These are phyloP conservation scores for Osmoderma eremita DNA, from an alignment of 2,888 invertebrate species.

Conservation along the genomic window DNA sequence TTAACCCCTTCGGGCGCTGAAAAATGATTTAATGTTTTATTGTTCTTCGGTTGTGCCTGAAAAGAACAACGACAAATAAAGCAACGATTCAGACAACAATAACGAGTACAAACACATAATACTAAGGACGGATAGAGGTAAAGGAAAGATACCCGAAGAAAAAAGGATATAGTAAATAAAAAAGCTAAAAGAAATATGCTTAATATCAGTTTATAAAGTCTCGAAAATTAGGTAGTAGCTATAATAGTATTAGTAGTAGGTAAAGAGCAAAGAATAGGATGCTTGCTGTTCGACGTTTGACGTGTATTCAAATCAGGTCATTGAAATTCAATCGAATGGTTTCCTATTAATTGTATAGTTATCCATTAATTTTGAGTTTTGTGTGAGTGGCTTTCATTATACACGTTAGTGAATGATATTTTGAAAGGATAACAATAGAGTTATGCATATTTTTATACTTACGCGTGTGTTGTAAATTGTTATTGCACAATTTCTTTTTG, in stretches of 20 bases:
- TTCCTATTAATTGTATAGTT: slow-evolving; percentile 36
- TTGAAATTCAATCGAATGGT: slow-evolving; percentile 43
- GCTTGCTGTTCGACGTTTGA: background rate
- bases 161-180: slow-evolving; percentile 7
- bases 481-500: slow-evolving; percentile 2
- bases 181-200: slow-evolving; percentile 6
- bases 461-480: slow-evolving; percentile 15
- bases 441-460: background rate
- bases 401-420: slow-evolving; percentile 7
- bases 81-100: slow-evolving; percentile 23
- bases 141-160: background rate
- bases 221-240: slow-evolving; percentile 7
- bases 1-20: slow-evolving; percentile 46
- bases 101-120: slow-evolving; percentile 28
- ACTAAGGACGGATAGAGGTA: background rate
- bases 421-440: slow-evolving; percentile 9
- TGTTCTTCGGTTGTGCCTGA: slow-evolving; percentile 42
- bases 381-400: slow-evolving; percentile 5
- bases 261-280: background rate
- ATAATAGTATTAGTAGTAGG: background rate
- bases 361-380: slow-evolving; percentile 25
- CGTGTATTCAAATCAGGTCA: slow-evolving; percentile 48
- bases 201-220: slow-evolving; percentile 6
- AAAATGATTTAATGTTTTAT: slow-evolving; percentile 48
- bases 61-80: slow-evolving; percentile 21